Base-by-base conservation (phyloP, 64 coral and sea anemone species). In the Montipora cactus region DNA sequence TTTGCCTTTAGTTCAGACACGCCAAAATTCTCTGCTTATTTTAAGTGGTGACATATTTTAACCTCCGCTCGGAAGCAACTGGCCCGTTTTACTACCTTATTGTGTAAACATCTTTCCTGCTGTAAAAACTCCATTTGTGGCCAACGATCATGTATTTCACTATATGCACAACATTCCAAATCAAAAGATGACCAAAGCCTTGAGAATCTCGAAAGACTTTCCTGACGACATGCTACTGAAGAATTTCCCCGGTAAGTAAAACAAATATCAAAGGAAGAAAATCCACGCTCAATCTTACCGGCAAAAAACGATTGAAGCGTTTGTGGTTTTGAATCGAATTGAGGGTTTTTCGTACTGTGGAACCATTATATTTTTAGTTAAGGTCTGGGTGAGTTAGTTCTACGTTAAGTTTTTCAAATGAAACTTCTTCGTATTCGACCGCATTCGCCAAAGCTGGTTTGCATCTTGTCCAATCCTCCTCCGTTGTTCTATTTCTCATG, bases 181-280 rank as follows among this genome's bases (percentile, higher is more conserved):
- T 62, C 14, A 14, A 71, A n/a, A 11, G 44, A 86, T n/a, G 66
- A 18, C 37, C 16, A 86, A 9, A 70, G 16, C 49, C 2, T 21
- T 46, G 8, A 20, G 66, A 71, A 20, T 50, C 68, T 3, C 49
- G 67, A 19, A 50, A 3, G 46, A 71, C 9, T 49, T 86, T 71
- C n/a, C 1, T 23, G 6, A 59, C 64, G 19, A 21, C 7, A 71
- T 71, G 10, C 47, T 19, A 71, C 66, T 71, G 82, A 86, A 86
- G 82, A 86, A 70, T 86, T 86, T 86, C 82, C 82, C 67, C 45
- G 46, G 82, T 86, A 22, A 86, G 82, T 86, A 12, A 22, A 66
- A 16, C 62, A 64, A 46, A 86, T 86, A 86, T 86, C 66, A 12
- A 72, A 15, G 4, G 14, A 15, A 64, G 14, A 59, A 86, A 86